Conservation (phyloP, 2,797 vertebrate genomes). For the Scyliorhinus canicula region DNA sequence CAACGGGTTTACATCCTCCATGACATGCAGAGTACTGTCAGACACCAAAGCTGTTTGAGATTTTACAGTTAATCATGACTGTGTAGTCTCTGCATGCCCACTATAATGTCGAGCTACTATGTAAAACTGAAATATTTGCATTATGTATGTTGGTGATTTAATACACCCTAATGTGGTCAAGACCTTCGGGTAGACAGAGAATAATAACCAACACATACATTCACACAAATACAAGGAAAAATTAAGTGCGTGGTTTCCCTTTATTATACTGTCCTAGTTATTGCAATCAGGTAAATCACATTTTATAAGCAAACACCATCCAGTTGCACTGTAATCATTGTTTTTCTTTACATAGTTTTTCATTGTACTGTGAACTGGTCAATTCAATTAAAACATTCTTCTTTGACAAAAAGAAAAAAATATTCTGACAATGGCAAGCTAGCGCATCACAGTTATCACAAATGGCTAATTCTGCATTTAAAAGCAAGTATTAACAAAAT, state of each 20-base stretch:
- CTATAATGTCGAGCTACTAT: background rate
- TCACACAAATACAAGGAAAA: constrained; percentile 42
- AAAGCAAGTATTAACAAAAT: constrained; percentile 71
- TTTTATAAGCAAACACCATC: constrained; percentile 97
- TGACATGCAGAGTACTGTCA: background rate
- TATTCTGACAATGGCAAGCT: constrained; percentile 90
- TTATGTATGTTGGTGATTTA: background rate
- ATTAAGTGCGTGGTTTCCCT: constrained; percentile 69
- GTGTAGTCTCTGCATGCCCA: background rate
- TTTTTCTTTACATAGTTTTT: constrained; percentile 88
- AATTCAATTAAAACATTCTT: constrained; percentile 94
- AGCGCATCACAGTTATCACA: constrained; percentile 89
- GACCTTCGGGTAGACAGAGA: background rate
- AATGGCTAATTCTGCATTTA: constrained; percentile 89
- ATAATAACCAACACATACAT: background rate
- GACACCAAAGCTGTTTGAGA: background rate
- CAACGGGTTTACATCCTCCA: background rate
- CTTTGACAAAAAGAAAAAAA: constrained; percentile 88
- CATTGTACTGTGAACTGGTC: constrained; percentile 94
- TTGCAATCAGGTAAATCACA: constrained; percentile 98
- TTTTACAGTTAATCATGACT: background rate
- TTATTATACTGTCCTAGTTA: constrained; percentile 96
- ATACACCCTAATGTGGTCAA: background rate
- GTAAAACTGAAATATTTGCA: background rate
- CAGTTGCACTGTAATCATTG: constrained; percentile 91